Percentiles rank a stretch among this genome's conserved stretches.
These are phyloP conservation scores for Drosophila stalkeri DNA, from an alignment of 2,888 invertebrate species.

Conservation along the genomic window DNA sequence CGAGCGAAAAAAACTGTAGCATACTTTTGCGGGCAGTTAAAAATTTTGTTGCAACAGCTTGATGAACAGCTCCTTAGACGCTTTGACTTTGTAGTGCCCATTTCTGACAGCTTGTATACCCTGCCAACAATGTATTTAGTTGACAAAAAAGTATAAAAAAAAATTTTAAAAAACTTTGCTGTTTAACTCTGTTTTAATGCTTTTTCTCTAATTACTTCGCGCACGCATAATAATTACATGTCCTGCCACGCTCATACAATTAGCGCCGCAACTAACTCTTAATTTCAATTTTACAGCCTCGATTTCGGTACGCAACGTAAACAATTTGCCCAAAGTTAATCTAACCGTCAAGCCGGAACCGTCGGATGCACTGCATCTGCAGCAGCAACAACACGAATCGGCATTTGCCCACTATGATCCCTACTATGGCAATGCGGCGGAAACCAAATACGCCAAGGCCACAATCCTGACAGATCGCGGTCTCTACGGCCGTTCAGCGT, in stretches of 20 bases:
- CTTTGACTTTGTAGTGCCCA: conserved; percentile 45
- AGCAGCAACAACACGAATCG: conserved; percentile 50
- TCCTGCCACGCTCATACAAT: conserved; percentile 16
- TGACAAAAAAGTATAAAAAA: conserved; percentile 2
- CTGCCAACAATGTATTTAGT: conserved; percentile 9
- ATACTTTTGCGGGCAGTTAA: conserved; percentile 51
- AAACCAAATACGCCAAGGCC: conserved; percentile 84
- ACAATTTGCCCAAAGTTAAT: conserved; percentile 84
- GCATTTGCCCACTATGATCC: conserved; percentile 82
- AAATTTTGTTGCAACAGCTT: conserved; percentile 7
- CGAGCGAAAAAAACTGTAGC: conserved; percentile 35
- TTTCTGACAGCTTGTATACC: conserved; percentile 21
- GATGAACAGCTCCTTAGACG: conserved; percentile 27
- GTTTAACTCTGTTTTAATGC: conserved; percentile 40
- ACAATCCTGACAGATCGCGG: conserved; percentile 80
- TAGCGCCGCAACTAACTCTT: conserved; percentile 4
- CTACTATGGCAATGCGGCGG: conserved; percentile 79
- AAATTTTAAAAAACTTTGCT: conserved; percentile 7
- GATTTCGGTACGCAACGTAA: conserved; percentile 87
- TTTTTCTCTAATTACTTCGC: conserved; percentile 68
- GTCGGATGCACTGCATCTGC: conserved; percentile 71
- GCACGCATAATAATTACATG: conserved; percentile 72
- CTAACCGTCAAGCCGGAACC: conserved; percentile 85
- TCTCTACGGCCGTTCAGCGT: conserved; percentile 45
- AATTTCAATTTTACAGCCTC: conserved; percentile 87